phyloP scores from a whole-genome alignment of 1,140 invertebrate species.

The Drosophila willistoni region DNA sequence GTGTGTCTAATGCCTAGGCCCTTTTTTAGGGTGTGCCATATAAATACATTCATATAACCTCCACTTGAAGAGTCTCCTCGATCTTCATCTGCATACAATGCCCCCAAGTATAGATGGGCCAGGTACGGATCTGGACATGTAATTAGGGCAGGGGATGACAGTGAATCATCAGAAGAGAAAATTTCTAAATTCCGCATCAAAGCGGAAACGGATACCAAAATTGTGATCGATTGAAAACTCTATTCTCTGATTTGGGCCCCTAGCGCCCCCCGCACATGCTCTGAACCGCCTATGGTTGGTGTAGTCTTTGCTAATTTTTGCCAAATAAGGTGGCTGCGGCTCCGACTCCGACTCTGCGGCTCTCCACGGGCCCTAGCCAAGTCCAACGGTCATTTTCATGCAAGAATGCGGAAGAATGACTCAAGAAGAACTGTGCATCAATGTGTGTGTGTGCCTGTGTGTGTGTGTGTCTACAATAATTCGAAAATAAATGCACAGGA shows the following conservation, averaged over 20 bases:
- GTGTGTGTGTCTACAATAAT: conserved; percentile 62
- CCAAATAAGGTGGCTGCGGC: conserved; percentile 58
- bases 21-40: conserved; percentile 22
- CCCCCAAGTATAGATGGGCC: background rate
- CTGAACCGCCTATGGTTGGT: background rate
- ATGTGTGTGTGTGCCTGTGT: conserved; percentile 2
- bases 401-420: conserved; percentile 80
- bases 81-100: conserved; percentile 68
- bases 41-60: conserved; percentile 8
- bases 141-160: no score
- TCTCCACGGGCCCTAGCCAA: conserved; percentile 20
- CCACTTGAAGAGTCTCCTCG: conserved; percentile 32
- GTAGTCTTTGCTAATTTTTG: conserved; percentile 58
- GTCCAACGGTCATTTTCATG: conserved; percentile 72
- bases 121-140: background rate
- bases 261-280: background rate
- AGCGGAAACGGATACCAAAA: no score
- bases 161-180: background rate
- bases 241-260: no score
- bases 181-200: no score
- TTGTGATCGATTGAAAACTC: no score
- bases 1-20: conserved; percentile 33
- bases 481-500: conserved; percentile 77
- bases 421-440: conserved; percentile 53
- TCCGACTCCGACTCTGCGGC: background rate